Evolutionary conservation across 2,113 vertebrate genomes (phyloP).

Genomic region (Microtus oregoni): DNA sequence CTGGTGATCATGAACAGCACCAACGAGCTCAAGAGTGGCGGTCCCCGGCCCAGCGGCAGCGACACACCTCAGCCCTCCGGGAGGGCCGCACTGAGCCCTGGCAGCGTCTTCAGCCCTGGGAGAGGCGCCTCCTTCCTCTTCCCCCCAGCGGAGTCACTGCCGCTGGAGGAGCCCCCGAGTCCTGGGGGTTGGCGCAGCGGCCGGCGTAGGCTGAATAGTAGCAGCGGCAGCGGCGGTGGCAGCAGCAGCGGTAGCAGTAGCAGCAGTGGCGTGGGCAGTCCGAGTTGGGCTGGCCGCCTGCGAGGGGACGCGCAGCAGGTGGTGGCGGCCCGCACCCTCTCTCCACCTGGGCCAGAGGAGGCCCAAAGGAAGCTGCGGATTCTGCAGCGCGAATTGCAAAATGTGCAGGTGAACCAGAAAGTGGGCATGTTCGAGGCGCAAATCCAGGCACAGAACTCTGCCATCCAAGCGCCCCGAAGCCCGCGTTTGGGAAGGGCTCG

Average conservation of each 20-base stretch:
- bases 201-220: slow-evolving; percentile 86
- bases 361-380: slow-evolving; percentile 88
- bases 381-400: slow-evolving; percentile 93
- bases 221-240: slow-evolving; percentile 57
- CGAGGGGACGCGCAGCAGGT: slow-evolving; percentile 74
- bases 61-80: slow-evolving; percentile 85
- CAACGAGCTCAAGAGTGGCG: slow-evolving; percentile 86
- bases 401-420: slow-evolving; percentile 95
- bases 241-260: slow-evolving; percentile 54
- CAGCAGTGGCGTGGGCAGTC: slow-evolving; percentile 67
- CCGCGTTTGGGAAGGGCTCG: slow-evolving; percentile 87
- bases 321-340: not conserved
- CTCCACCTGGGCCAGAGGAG: slow-evolving; percentile 69
- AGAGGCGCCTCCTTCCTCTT: slow-evolving; percentile 87
- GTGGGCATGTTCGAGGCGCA: slow-evolving; percentile 96
- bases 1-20: slow-evolving; percentile 90
- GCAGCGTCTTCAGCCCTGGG: slow-evolving; percentile 85
- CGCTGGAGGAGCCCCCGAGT: slow-evolving; percentile 79
- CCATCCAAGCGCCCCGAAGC: slow-evolving; percentile 87
- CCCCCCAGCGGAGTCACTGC: slow-evolving; percentile 84
- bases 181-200: slow-evolving; percentile 70
- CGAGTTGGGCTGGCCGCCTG: slow-evolving; percentile 70
- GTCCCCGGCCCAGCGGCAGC: slow-evolving; percentile 80
- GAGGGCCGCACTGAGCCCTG: slow-evolving; percentile 84
- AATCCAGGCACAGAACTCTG: slow-evolving; percentile 90